phyloP scores from a whole-genome alignment of 2,113 vertebrate genomes.

The Coturnix japonica region DNA sequence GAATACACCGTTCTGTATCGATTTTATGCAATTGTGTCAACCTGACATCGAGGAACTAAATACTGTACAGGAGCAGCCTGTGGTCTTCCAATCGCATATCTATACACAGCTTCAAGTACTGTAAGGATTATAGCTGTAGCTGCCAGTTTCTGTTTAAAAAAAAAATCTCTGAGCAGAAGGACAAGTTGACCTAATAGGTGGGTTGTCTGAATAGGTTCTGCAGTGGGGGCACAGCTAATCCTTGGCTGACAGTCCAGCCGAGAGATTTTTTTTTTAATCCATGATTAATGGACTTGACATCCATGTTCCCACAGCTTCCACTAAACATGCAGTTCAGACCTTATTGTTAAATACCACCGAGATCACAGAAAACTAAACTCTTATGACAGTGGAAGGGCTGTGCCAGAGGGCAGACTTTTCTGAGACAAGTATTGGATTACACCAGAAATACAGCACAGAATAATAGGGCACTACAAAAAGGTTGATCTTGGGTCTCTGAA shows the following conservation, averaged over 20 bases:
- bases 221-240: conserved; percentile 72
- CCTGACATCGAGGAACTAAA: conserved; percentile 41
- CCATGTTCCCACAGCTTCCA: conserved; percentile 73
- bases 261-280: conserved; percentile 67
- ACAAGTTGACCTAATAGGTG: conserved; percentile 72
- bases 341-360: conserved; percentile 81
- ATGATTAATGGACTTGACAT: conserved; percentile 85
- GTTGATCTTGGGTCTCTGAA: background rate
- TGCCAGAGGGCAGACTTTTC: conserved; percentile 72
- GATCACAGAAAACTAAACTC: conserved; percentile 79
- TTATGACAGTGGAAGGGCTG: conserved; percentile 64
- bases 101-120: conserved; percentile 18
- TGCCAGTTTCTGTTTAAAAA: conserved; percentile 47
- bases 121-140: conserved; percentile 59
- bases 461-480: conserved; percentile 26
- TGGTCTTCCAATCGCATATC: background rate
- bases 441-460: conserved; percentile 4
- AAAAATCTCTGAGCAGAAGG: conserved; percentile 65
- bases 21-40: conserved; percentile 24
- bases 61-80: background rate
- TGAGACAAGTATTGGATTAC: conserved; percentile 46
- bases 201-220: conserved; percentile 75
- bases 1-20: conserved; percentile 7
- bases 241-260: conserved; percentile 69
- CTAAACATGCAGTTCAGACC: conserved; percentile 72